Conservation (phyloP, 2,113 vertebrate species). For the Periophthalmodon schlosseri region DNA sequence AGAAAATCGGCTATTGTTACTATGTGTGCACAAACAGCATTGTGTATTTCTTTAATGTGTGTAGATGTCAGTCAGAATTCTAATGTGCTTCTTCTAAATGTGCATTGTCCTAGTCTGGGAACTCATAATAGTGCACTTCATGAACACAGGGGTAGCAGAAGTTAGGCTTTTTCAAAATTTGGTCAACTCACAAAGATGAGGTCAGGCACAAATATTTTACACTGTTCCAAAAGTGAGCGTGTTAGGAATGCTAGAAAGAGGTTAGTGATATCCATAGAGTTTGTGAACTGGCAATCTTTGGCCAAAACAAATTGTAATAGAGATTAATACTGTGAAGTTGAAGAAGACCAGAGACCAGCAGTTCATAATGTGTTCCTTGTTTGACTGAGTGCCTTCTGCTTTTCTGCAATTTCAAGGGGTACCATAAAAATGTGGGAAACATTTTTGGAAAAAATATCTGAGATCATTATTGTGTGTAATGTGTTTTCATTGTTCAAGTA, state of each 20-base stretch:
- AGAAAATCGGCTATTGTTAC: not conserved
- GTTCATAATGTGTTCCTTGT: not conserved
- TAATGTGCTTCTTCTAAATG: slow-evolving; percentile 27
- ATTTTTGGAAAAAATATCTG: too few species aligned
- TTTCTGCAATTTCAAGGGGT: not conserved
- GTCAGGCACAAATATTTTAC: not conserved
- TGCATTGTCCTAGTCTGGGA: not conserved
- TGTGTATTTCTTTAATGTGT: slow-evolving; percentile 14
- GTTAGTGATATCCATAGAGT: not conserved
- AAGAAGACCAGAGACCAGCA: not conserved
- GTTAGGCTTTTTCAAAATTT: not conserved
- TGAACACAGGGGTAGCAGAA: not conserved
- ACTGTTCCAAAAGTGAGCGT: not conserved
- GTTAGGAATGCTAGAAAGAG: not conserved
- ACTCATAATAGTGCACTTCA: slow-evolving; percentile 15
- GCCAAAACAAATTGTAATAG: not conserved
- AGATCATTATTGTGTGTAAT: too few species aligned
- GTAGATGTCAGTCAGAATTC: slow-evolving; percentile 30
- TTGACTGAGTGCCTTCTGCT: not conserved
- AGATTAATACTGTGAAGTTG: not conserved
- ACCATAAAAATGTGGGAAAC: too few species aligned
- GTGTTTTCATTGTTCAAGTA: too few species aligned
- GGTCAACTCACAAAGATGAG: not conserved
- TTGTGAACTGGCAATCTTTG: not conserved
- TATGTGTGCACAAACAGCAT: slow-evolving; percentile 5